phyloP scores from a whole-genome alignment of 2,113 vertebrate species.

The Coryphaenoides rupestris region DNA sequence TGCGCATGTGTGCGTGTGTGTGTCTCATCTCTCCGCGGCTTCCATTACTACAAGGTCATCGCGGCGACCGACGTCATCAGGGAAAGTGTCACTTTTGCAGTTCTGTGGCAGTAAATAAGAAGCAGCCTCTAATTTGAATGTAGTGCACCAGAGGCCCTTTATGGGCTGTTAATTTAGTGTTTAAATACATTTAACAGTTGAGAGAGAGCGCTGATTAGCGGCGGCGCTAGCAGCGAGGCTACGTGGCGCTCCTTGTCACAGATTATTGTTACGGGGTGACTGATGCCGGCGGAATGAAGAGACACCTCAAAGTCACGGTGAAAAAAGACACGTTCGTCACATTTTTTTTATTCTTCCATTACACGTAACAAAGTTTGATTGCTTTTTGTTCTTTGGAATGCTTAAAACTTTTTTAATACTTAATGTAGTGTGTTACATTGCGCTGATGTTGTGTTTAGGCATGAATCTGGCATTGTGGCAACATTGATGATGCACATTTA shows the following conservation, averaged over 20 bases:
- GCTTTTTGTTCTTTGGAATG: too few species aligned
- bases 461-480: too few species aligned
- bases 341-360: too few species aligned
- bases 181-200: conserved; percentile 77
- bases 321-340: neutral
- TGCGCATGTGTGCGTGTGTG: conserved; percentile 50
- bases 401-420: too few species aligned
- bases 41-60: conserved; percentile 70
- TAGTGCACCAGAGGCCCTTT: conserved; percentile 72
- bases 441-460: too few species aligned
- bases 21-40: conserved; percentile 65
- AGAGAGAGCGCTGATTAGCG: conserved; percentile 67
- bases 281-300: conserved; percentile 47
- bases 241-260: conserved; percentile 59
- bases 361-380: too few species aligned
- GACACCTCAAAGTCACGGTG: conserved; percentile 40
- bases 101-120: conserved; percentile 74
- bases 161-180: conserved; percentile 76
- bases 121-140: conserved; percentile 70
- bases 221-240: conserved; percentile 43
- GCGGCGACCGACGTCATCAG: conserved; percentile 70
- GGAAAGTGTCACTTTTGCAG: conserved; percentile 75
- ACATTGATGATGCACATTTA: too few species aligned
- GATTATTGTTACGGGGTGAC: conserved; percentile 63
- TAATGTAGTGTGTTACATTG: too few species aligned